Evolutionary conservation across 2,113 vertebrate genomes (phyloP).

Genomic region (Pantherophis guttatus): DNA sequence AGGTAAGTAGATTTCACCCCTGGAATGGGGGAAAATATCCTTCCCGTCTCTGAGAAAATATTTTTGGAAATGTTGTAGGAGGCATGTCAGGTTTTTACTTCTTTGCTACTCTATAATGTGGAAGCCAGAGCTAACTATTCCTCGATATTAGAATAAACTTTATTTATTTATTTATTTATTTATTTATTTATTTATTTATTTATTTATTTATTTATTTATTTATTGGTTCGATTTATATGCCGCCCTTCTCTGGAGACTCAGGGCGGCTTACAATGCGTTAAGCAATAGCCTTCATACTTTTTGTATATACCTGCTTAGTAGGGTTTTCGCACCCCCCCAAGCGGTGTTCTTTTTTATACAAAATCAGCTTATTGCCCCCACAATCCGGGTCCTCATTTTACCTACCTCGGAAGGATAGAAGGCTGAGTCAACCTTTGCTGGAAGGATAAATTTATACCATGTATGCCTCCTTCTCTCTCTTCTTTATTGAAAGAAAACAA

Average conservation of each 20-base stretch:
- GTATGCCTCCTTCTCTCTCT: background rate
- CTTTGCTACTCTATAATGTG: background rate
- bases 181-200: background rate
- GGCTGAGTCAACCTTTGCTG: too few species aligned
- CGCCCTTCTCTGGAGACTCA: too few species aligned
- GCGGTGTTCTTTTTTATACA: too few species aligned
- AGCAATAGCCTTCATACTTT: too few species aligned
- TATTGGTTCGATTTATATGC: too few species aligned
- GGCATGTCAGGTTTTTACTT: constrained; percentile 23
- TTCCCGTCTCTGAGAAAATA: background rate
- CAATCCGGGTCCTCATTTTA: too few species aligned
- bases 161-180: background rate
- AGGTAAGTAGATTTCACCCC: too few species aligned
- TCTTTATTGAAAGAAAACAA: background rate
- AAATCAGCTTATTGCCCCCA: too few species aligned
- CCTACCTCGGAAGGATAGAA: too few species aligned
- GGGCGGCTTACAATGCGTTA: too few species aligned
- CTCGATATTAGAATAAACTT: background rate
- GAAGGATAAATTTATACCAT: background rate
- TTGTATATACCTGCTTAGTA: too few species aligned
- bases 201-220: background rate
- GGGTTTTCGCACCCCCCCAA: too few species aligned
- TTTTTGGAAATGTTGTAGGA: background rate
- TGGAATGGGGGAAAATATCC: background rate
- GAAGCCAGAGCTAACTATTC: background rate